Percentiles rank a stretch among this genome's conserved stretches.
Conservation (phyloP, 2,888 invertebrate species). For the Ophraella communa region DNA sequence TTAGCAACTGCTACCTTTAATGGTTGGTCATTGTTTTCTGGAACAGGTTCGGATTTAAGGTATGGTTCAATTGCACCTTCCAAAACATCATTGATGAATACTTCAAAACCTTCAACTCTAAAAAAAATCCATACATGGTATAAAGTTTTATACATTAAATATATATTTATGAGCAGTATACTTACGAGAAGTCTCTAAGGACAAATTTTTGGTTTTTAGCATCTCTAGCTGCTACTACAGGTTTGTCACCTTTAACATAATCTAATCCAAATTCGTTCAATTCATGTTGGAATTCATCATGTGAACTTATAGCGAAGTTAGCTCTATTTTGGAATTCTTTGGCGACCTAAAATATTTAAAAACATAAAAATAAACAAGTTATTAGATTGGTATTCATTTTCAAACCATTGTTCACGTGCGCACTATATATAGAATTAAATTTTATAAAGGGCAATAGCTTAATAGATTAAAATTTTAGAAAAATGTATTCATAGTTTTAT, state of each 20-base stretch:
- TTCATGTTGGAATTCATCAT: constrained; percentile 94
- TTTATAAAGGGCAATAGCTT: too few relatives aligned
- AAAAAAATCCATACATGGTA: too few relatives aligned
- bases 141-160: too few relatives aligned
- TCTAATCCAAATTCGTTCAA: constrained; percentile 93
- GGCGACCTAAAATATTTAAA: constrained; percentile 69
- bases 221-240: constrained; percentile 84
- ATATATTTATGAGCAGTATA: constrained; percentile 34
- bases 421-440: too few relatives aligned
- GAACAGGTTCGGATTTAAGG: constrained; percentile 93
- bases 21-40: constrained; percentile 81
- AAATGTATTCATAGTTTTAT: too few relatives aligned
- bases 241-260: constrained; percentile 86
- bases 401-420: too few relatives aligned
- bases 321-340: constrained; percentile 59
- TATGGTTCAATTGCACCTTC: constrained; percentile 87
- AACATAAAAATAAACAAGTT: too few relatives aligned
- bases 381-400: too few relatives aligned
- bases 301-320: constrained; percentile 92
- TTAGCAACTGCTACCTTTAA: constrained; percentile 93
- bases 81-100: constrained; percentile 84
- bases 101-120: constrained; percentile 82
- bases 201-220: constrained; percentile 87
- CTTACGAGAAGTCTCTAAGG: constrained; percentile 88
- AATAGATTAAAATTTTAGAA: too few relatives aligned